Evolutionary conservation across 2,888 invertebrate genomes (phyloP).

Genomic region (Xanthorhoe designata): DNA sequence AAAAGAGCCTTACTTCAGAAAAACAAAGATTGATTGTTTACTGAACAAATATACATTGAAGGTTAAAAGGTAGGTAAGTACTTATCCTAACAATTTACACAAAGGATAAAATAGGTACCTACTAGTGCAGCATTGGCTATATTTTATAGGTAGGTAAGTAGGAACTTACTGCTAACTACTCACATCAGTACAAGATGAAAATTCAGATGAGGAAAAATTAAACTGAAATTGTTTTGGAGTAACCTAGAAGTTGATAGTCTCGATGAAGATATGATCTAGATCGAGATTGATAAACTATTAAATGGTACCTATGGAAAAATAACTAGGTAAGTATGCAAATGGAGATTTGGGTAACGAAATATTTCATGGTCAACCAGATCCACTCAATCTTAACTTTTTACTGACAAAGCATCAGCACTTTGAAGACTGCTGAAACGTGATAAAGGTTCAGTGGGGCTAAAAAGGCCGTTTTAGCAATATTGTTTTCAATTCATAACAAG

Average conservation of each 20-base stretch:
- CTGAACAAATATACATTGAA: not conserved
- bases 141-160: too few relatives aligned
- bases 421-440: constrained; percentile 7
- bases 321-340: constrained; percentile 31
- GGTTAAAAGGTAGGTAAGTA: not conserved
- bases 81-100: not conserved
- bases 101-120: not conserved
- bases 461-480: too few relatives aligned
- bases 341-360: constrained; percentile 16
- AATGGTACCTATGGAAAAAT: constrained; percentile 9
- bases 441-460: too few relatives aligned
- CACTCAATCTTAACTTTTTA: not conserved
- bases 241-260: not conserved
- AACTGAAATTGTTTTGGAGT: not conserved
- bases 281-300: not conserved
- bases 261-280: not conserved
- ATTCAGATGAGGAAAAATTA: too few relatives aligned
- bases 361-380: constrained; percentile 36
- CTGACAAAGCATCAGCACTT: not conserved
- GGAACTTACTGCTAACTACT: too few relatives aligned
- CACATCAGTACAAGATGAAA: too few relatives aligned
- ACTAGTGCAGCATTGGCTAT: too few relatives aligned
- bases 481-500: too few relatives aligned
- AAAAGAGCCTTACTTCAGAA: not conserved
- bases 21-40: not conserved